Evolutionary conservation across 2,888 invertebrate genomes (phyloP).

Genomic region (Andrena chrysosceles): DNA sequence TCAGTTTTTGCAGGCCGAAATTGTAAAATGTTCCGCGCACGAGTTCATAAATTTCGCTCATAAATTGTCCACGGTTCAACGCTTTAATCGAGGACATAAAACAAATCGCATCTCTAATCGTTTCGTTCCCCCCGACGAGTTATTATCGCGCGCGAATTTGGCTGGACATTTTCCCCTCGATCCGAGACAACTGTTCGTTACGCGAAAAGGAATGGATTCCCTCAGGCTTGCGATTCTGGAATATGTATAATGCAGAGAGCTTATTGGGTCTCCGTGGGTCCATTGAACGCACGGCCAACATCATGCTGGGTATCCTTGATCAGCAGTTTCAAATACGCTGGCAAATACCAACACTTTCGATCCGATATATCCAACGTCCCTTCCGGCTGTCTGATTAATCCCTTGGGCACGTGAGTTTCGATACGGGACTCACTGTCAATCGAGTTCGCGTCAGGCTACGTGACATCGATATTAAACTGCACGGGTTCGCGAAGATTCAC

Average conservation of each 20-base stretch:
- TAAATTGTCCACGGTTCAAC: not conserved
- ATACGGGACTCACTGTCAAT: conserved; percentile 51
- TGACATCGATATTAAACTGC: conserved; percentile 26
- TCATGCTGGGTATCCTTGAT: conserved; percentile 8
- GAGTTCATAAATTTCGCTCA: conserved; percentile 19
- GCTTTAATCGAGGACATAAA: conserved; percentile 3
- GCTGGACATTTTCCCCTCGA: not conserved
- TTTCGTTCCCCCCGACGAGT: not conserved
- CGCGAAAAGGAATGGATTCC: conserved; percentile 32
- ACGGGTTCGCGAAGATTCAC: conserved; percentile 7
- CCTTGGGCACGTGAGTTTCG: conserved; percentile 28
- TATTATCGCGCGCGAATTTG: not conserved
- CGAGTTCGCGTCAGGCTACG: conserved; percentile 2
- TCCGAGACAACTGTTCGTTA: not conserved
- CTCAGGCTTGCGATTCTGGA: conserved; percentile 12
- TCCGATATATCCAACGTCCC: conserved; percentile 3
- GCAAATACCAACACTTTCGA: conserved; percentile 30
- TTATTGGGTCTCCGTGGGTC: conserved; percentile 10
- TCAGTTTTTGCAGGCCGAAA: not conserved
- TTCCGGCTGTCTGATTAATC: conserved; percentile 53
- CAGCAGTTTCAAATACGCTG: conserved; percentile 15
- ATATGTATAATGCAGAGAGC: conserved; percentile 7
- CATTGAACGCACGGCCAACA: conserved; percentile 24
- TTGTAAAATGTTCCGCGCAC: not conserved
- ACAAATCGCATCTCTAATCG: conserved; percentile 21